phyloP scores from a whole-genome alignment of 2,888 invertebrate species.

The Plusia festucae region DNA sequence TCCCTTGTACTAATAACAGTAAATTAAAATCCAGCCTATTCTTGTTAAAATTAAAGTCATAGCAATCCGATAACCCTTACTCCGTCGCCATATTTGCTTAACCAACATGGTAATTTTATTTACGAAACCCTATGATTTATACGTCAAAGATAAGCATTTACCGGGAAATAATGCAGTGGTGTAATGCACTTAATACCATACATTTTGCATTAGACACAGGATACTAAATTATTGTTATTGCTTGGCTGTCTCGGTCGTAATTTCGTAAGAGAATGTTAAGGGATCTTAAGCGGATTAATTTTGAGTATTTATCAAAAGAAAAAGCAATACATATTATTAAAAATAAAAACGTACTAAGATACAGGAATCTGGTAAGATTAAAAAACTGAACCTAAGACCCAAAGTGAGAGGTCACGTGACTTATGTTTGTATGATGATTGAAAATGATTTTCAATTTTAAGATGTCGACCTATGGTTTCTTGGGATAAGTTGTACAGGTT shows the following conservation, averaged over 20 bases:
- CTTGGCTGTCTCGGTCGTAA: not conserved
- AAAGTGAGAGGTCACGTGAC: too few species aligned
- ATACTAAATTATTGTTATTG: constrained; percentile 40
- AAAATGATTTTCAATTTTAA: too few species aligned
- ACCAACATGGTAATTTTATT: constrained; percentile 42
- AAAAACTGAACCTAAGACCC: too few species aligned
- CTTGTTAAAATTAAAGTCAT: not conserved
- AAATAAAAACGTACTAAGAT: too few species aligned
- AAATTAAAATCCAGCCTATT: not conserved
- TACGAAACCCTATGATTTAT: constrained; percentile 55
- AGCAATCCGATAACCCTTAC: constrained; percentile 23
- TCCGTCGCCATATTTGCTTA: constrained; percentile 24
- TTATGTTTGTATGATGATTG: too few species aligned
- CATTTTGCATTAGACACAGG: constrained; percentile 44
- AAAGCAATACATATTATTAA: too few species aligned
- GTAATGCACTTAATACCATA: constrained; percentile 45
- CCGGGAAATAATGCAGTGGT: constrained; percentile 39
- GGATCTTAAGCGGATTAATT: not conserved
- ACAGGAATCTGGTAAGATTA: too few species aligned
- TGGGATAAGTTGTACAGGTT: too few species aligned
- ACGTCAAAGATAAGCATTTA: constrained; percentile 47
- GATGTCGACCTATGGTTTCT: too few species aligned
- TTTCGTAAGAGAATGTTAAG: not conserved
- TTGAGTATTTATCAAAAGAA: not conserved
- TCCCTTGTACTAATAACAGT: not conserved